Percentiles rank a stretch among this genome's conserved stretches.
Conservation (phyloP, 2,888 invertebrate genomes). For the Lochmaea crataegi region DNA sequence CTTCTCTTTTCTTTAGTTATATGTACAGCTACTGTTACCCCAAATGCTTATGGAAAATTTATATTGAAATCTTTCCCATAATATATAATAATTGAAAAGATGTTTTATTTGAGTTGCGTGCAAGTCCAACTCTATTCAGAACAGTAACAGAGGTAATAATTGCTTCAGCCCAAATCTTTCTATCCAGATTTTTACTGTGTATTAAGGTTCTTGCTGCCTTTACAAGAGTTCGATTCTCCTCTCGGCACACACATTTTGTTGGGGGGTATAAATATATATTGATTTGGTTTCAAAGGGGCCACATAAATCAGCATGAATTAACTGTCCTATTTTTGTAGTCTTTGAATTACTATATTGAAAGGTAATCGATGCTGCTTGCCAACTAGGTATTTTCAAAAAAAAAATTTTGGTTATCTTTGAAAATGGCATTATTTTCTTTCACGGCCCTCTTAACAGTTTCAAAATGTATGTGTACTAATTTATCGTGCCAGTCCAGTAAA, state of each 20-base stretch:
- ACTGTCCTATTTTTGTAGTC: too few species aligned
- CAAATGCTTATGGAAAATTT: slow-evolving; percentile 54
- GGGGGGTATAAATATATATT: slow-evolving; percentile 4
- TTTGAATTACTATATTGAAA: too few species aligned
- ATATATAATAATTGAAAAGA: slow-evolving; percentile 50
- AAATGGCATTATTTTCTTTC: too few species aligned
- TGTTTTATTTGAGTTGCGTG: slow-evolving; percentile 45
- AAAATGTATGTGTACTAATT: too few species aligned
- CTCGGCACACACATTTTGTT: slow-evolving; percentile 59
- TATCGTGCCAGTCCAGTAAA: too few species aligned
- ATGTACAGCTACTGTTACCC: slow-evolving; percentile 38
- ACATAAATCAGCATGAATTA: too few species aligned
- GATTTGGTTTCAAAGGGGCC: too few species aligned
- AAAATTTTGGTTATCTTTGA: too few species aligned
- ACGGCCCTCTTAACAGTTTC: too few species aligned
- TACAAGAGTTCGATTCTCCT: slow-evolving; percentile 49
- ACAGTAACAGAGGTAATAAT: slow-evolving; percentile 45
- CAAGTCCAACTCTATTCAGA: slow-evolving; percentile 45
- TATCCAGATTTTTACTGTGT: slow-evolving; percentile 8
- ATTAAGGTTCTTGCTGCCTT: background rate
- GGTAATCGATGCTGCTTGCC: too few species aligned
- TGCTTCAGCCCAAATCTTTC: slow-evolving; percentile 57
- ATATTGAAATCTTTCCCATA: slow-evolving; percentile 58
- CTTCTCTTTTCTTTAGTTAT: slow-evolving; percentile 56
- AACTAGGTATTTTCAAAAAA: too few species aligned